Base-by-base conservation (phyloP, 2,797 vertebrate genomes). In the Nyctalus aviator region DNA sequence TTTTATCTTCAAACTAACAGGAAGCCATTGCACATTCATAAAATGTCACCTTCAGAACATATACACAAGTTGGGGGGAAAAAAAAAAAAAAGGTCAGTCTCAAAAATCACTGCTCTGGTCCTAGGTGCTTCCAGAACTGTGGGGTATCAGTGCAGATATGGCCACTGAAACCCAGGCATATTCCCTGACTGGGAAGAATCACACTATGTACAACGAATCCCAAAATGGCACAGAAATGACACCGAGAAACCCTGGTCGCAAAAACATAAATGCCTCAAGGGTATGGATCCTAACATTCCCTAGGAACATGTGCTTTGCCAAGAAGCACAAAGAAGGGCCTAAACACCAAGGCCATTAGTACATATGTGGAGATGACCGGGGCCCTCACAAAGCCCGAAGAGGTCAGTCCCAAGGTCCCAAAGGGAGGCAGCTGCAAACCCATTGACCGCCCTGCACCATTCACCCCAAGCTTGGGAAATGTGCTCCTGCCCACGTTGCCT, bases 81-180 rank as follows among this genome's bases (percentile, higher is more conserved):
- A 86, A 59, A n/a, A 30, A 71, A 55, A 59, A 57, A 62, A 95
- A 83, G 82, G 13, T 88, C 41, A 44, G 3, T 64, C 48, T 91
- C 21, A 44, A 14, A 93, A 71, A 88, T 35, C 25, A 69, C 27
- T 87, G 27, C 17, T 76, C 15, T 25, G 48, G 48, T 15, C n/a
- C 48, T 12, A 35, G n/a, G 20, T 35, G n/a, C 21, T 25, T 55
- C 12, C 12, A 25, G 48, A 77, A 21, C 48, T n/a, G 13, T 35
- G 48, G 48, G 48, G n/a, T 21, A 8, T 35, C n/a, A 25, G 48
- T 55, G n/a, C 48, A 78, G 75, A 55, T 55, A 77, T 17, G 21
- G 75, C 12, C 75, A 37, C 35, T 41, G 37, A 41, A 41, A 41
- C 37, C 37, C 37, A 41, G 37, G 37, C 37, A 41, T 41, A 41